These are phyloP conservation scores for Coreoperca whiteheadi DNA, from an alignment of 2,113 vertebrate genomes.

Conservation along the genomic window DNA sequence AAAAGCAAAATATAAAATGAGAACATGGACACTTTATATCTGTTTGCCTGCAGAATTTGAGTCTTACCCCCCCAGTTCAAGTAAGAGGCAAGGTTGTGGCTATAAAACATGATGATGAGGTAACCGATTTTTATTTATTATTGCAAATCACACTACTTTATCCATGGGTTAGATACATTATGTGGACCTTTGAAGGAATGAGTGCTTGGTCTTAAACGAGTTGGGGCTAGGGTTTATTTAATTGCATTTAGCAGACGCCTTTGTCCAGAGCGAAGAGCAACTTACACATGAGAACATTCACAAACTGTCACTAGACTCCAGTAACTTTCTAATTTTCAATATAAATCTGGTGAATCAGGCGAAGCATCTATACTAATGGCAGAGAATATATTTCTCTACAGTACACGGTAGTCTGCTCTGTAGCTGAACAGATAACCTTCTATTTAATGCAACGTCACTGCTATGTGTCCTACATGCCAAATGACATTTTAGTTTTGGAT, in stretches of 20 bases:
- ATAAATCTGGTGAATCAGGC: neutral
- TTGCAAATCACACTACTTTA: neutral
- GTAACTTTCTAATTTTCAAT: neutral
- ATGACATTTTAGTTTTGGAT: neutral
- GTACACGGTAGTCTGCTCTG: neutral
- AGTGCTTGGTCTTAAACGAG: neutral
- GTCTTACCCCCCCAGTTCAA: neutral
- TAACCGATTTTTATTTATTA: neutral
- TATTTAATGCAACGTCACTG: neutral
- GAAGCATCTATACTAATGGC: neutral
- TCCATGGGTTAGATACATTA: neutral
- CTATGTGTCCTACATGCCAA: neutral
- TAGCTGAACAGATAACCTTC: neutral
- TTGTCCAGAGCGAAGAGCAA: too few relatives aligned
- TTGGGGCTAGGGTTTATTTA: neutral
- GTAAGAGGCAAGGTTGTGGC: neutral
- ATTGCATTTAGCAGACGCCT: too few relatives aligned
- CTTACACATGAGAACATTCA: too few relatives aligned
- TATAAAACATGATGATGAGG: neutral
- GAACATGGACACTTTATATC: neutral
- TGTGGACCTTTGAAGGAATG: neutral
- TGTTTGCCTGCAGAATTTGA: neutral
- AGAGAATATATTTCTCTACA: neutral
- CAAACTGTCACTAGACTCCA: slow-evolving; percentile 1
- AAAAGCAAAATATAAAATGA: slow-evolving; percentile 36